phyloP scores from a whole-genome alignment of 2,888 invertebrate species.

The Thereva unica region DNA sequence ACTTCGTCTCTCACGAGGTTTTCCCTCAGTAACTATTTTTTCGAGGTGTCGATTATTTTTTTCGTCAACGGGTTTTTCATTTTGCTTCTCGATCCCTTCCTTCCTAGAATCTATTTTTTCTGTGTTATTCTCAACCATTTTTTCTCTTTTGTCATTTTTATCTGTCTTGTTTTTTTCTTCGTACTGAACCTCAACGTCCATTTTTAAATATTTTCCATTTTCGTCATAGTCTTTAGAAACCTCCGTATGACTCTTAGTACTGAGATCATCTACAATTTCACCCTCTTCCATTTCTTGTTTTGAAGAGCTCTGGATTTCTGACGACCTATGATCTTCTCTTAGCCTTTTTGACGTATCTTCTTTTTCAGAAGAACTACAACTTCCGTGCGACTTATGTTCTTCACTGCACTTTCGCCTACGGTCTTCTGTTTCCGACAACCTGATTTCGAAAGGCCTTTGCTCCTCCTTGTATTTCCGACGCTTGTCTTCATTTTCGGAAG shows the following conservation, averaged over 20 bases:
- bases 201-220: no score
- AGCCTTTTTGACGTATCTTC: slow-evolving; percentile 1
- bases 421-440: no score
- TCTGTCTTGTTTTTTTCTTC: no score
- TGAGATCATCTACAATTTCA: background rate
- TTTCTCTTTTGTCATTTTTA: no score
- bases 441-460: background rate
- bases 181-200: no score
- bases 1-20: slow-evolving; percentile 22
- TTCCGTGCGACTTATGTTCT: background rate
- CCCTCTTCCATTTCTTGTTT: slow-evolving; percentile 6
- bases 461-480: slow-evolving; percentile 11
- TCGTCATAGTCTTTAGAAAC: no score
- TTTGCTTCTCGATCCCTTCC: background rate
- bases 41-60: slow-evolving; percentile 29
- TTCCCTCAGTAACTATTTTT: slow-evolving; percentile 13
- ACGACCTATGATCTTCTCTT: background rate
- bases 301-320: background rate
- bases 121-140: background rate
- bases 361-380: slow-evolving; percentile 17
- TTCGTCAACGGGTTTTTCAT: background rate
- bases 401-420: slow-evolving; percentile 1
- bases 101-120: background rate
- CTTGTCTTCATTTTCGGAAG: no score
- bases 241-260: background rate